Conservation (phyloP, 2,113 vertebrate species). For the Anguilla rostrata region DNA sequence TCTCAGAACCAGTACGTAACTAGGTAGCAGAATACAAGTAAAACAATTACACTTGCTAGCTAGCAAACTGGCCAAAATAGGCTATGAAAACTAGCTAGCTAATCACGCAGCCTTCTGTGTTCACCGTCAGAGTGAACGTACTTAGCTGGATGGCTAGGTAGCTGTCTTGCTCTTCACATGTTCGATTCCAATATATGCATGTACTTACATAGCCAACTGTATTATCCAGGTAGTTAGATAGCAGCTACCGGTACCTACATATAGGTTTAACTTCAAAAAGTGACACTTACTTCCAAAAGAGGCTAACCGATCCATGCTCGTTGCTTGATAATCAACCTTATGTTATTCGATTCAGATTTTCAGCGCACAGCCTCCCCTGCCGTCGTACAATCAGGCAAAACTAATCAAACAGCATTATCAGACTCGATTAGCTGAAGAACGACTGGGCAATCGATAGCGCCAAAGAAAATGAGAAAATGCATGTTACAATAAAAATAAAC, state of each 20-base stretch:
- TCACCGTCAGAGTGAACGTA: neutral
- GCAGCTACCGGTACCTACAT: neutral
- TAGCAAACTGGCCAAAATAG: neutral
- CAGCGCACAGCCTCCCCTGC: too few species aligned
- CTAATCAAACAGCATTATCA: too few species aligned
- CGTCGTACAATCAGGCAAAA: too few species aligned
- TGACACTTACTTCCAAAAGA: slow-evolving; percentile 86
- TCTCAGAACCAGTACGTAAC: neutral
- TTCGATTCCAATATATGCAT: too few species aligned
- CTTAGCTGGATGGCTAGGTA: neutral
- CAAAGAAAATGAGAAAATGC: too few species aligned
- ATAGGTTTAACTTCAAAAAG: neutral
- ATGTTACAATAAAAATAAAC: too few species aligned
- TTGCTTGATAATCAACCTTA: neutral
- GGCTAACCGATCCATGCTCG: slow-evolving; percentile 81
- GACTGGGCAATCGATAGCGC: too few species aligned
- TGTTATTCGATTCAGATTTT: too few species aligned
- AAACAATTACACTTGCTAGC: neutral
- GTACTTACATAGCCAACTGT: too few species aligned
- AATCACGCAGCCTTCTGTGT: neutral
- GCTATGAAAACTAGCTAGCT: slow-evolving; percentile 9
- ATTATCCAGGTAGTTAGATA: neutral
- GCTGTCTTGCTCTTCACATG: neutral
- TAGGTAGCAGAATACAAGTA: neutral
- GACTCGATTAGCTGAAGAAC: too few species aligned